Conservation (phyloP, 2,113 vertebrate genomes). For the Fulmarus glacialis region DNA sequence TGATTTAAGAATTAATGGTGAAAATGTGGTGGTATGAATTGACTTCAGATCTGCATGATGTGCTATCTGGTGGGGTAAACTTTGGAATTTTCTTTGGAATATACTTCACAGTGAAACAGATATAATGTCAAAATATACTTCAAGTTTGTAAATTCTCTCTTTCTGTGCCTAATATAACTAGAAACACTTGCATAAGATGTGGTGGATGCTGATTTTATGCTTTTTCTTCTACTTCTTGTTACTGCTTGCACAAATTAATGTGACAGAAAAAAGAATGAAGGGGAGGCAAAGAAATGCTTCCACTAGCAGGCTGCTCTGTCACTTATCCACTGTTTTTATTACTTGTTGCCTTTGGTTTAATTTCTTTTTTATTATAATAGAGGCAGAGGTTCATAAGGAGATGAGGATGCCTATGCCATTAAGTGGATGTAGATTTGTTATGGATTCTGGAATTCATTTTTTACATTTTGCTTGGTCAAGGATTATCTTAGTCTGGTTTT, state of each 20-base stretch:
- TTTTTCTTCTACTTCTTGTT: not conserved
- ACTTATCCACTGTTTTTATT: not conserved
- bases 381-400: not conserved
- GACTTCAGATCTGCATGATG: not conserved
- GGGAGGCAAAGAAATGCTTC: not conserved
- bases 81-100: not conserved
- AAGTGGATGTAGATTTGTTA: not conserved
- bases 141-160: not conserved
- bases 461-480: not conserved
- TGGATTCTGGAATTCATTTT: not conserved
- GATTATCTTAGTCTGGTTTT: conserved; percentile 5
- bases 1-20: not conserved
- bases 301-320: not conserved
- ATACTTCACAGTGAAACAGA: not conserved
- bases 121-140: not conserved
- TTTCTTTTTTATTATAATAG: not conserved
- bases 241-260: not conserved
- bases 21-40: not conserved
- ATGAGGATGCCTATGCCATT: not conserved
- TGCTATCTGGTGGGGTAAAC: not conserved
- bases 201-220: not conserved
- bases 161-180: not conserved
- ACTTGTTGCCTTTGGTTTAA: not conserved
- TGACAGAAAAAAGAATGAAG: not conserved
- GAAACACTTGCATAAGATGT: not conserved